Base-by-base conservation (phyloP, 2,888 invertebrate genomes). In the Cerastis leucographa region DNA sequence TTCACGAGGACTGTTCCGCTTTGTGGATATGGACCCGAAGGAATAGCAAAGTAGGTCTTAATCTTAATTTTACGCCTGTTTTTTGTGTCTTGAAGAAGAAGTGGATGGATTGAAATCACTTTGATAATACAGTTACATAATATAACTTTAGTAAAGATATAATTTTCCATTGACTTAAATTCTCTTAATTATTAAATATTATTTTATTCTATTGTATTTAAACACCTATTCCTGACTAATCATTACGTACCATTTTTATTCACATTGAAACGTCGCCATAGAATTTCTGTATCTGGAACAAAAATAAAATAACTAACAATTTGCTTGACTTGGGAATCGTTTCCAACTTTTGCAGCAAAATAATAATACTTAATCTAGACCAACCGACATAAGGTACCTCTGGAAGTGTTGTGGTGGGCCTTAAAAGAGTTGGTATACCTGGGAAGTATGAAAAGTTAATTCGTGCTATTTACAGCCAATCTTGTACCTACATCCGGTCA, bases 211-310 rank as follows among this genome's bases (percentile, higher is more conserved):
- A n/a, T n/a, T n/a, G n/a, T n/a, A 35, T 35, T 46, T 46, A 49
- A 19, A 49, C 49, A 49, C 22, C 22, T 49, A 54, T 54, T 12
- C 25, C 19, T 59, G 17, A 17, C 8, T 17, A 17, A 59, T 29
- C 29, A 69, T 25, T 25, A 25, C 59, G 9, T 69, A 78, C 76
- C 78, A 19, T 59, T 9, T 76, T 67, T 76, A 25, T 61, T 42
- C 9, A 25, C 61, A 76, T 64, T 64, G 2, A 56, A 40, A 56
- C 51, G 22, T 17, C 61, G 73, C 42, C 29, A 73, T 71, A 35
- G 76, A 46, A 77, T 62, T 19, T 77, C 61, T 51, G 70, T 29
- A 69, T 69, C 78, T 78, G 76, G 0, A 70, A 76, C 0, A 0
- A 35, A 61, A 51, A 61, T 59, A 25, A n/a, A n/a, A 14, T 40